Base-by-base conservation (phyloP, 2,888 invertebrate genomes). In the Phaonia tiefii region DNA sequence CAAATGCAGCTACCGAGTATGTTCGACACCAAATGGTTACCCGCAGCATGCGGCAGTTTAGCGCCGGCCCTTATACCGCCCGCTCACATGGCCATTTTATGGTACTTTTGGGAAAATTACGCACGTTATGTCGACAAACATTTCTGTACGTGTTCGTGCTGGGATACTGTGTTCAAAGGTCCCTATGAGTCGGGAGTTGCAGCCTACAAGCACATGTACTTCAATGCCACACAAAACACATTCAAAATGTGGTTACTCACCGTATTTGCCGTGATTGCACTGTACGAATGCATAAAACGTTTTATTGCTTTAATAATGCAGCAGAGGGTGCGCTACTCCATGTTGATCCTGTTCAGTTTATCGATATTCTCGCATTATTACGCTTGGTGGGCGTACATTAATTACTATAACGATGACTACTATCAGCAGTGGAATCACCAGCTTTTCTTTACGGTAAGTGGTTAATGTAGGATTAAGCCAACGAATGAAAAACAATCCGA, bases 111-210 rank as follows among this genome's bases (percentile, higher is more conserved):
- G 95, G 92, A 93, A 86, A 93, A 94, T 85, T 94, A 93, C 89
- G 92, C 94, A 49, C 92, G 93, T 22, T 92, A 92, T 80, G 93
- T 95, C 60, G 94, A 95, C 87, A 92, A 91, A 84, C 91, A 92
- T 75, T 93, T 92, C 84, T 95, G 95, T 86, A 92, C 93, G 15
- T 95, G 95, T 89, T 93, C 94, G 11, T 95, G 95, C 87, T 95
- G 95, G 94, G 95, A 95, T 86, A 95, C 95, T 0, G 93, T 95
- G 7, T 95, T 95, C 86, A 95, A 95, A 92, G 95, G 94, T 13
- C 93, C 93, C 11, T 94, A 94, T 86, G 94, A 94, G 88, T 92
- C 93, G 26, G 94, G 94, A n/a, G 92, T 94, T 80, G 93, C 93
- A 49, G 92, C 93, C 22, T 94, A 94, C 86, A 94, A 94, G 86